A percentile compares a stretch with the other conserved stretches of the same genome.
These are phyloP conservation scores for Rugalucina vietnamica DNA, from an alignment of 2,888 invertebrate species.

Conservation along the genomic window DNA sequence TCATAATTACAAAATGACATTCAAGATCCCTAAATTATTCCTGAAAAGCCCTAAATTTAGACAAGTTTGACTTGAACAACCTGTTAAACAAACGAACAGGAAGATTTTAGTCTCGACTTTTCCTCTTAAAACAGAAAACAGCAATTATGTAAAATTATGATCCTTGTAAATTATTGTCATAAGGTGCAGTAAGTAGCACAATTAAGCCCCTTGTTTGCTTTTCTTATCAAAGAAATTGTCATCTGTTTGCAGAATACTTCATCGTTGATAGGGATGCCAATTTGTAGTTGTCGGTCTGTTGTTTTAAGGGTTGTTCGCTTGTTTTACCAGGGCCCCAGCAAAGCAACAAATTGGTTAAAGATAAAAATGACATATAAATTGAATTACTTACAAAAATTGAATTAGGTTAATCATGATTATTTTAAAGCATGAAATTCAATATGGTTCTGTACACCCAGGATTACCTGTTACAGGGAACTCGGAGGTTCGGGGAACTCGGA, in stretches of 20 bases:
- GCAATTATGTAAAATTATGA: constrained; percentile 14
- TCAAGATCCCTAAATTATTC: no score
- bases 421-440: no score
- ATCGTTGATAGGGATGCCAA: not conserved
- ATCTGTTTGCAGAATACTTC: not conserved
- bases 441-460: no score
- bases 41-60: not conserved
- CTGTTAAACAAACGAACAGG: not conserved
- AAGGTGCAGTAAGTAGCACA: not conserved
- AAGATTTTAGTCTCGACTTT: not conserved
- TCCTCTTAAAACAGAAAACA: not conserved
- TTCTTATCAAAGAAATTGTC: not conserved
- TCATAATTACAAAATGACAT: no score
- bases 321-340: not conserved
- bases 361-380: no score
- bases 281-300: not conserved
- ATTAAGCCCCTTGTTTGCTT: constrained; percentile 2
- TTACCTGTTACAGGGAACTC: no score
- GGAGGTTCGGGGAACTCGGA: no score
- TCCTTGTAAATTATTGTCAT: constrained; percentile 1
- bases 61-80: not conserved
- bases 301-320: not conserved
- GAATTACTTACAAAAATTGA: no score
- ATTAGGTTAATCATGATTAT: no score
- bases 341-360: not conserved